phyloP scores from a whole-genome alignment of 2,113 vertebrate species.

The Oncorhynchus nerka region DNA sequence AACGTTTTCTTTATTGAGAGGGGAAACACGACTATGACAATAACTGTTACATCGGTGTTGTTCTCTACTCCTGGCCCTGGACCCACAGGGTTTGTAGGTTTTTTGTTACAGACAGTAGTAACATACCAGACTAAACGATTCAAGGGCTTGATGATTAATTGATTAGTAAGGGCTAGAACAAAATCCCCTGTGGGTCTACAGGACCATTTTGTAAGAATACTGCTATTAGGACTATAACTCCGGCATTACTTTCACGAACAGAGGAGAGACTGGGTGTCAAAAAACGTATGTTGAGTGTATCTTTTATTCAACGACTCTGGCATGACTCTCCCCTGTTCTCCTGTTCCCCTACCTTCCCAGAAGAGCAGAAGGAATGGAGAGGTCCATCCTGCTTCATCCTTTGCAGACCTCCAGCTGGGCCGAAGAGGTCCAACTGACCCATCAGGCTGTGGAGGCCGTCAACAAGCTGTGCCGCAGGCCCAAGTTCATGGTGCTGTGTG shows the following conservation, averaged over 20 bases:
- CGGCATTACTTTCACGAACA: too few species aligned
- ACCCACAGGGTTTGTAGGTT: not conserved
- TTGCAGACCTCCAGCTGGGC: constrained; percentile 91
- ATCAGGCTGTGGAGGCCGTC: constrained; percentile 82
- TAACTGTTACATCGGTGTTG: not conserved
- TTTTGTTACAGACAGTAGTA: not conserved
- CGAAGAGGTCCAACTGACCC: constrained; percentile 84
- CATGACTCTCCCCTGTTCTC: not conserved
- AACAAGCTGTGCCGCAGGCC: constrained; percentile 84
- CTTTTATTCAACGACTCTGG: not conserved
- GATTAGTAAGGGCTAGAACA: not conserved
- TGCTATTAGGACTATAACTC: too few species aligned
- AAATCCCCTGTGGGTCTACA: too few species aligned
- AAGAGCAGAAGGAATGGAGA: constrained; percentile 82
- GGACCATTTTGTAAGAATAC: too few species aligned
- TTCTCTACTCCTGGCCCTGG: not conserved
- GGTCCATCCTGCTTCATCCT: constrained; percentile 93
- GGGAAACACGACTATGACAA: constrained; percentile 3
- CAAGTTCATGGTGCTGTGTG: constrained; percentile 88
- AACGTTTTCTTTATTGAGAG: constrained; percentile 10
- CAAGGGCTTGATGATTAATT: not conserved
- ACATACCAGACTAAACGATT: not conserved
- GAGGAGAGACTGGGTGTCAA: too few species aligned
- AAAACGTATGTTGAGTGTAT: not conserved
- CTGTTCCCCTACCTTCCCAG: constrained; percentile 55